Evolutionary conservation across 2,888 invertebrate genomes (phyloP).

Genomic region (Cheilosia vulpina): DNA sequence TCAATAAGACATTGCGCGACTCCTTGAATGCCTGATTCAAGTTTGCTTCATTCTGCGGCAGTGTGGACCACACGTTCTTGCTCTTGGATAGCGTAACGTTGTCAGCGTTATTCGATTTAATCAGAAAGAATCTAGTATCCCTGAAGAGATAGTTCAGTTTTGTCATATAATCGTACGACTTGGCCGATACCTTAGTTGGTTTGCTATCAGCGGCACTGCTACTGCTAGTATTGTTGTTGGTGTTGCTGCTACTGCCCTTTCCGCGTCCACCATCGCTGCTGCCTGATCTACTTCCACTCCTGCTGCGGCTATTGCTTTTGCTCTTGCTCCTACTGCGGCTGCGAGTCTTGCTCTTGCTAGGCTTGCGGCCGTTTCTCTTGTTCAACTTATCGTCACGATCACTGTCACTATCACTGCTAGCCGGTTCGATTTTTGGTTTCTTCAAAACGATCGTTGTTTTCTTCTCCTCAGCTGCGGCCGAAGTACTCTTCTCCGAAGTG

Average conservation of each 20-base stretch:
- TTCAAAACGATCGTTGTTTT: conserved; percentile 60
- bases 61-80: conserved; percentile 98
- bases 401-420: conserved; percentile 68
- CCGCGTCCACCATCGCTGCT: conserved; percentile 58
- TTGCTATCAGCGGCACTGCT: conserved; percentile 76
- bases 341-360: conserved; percentile 56
- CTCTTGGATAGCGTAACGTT: conserved; percentile 97
- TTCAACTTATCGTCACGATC: conserved; percentile 50
- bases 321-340: conserved; percentile 75
- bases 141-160: conserved; percentile 97
- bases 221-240: conserved; percentile 54
- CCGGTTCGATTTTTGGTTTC: conserved; percentile 70
- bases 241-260: conserved; percentile 78
- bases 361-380: conserved; percentile 62
- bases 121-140: conserved; percentile 97
- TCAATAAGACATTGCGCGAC: conserved; percentile 95
- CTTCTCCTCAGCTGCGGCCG: conserved; percentile 39
- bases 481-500: conserved; percentile 36
- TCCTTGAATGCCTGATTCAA: conserved; percentile 97
- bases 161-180: conserved; percentile 93
- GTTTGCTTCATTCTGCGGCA: conserved; percentile 98
- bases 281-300: conserved; percentile 48
- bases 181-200: conserved; percentile 83
- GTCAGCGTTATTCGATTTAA: conserved; percentile 99
- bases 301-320: conserved; percentile 58